Base-by-base conservation (phyloP, 2,797 vertebrate species). In the Cryptoprocta ferox region DNA sequence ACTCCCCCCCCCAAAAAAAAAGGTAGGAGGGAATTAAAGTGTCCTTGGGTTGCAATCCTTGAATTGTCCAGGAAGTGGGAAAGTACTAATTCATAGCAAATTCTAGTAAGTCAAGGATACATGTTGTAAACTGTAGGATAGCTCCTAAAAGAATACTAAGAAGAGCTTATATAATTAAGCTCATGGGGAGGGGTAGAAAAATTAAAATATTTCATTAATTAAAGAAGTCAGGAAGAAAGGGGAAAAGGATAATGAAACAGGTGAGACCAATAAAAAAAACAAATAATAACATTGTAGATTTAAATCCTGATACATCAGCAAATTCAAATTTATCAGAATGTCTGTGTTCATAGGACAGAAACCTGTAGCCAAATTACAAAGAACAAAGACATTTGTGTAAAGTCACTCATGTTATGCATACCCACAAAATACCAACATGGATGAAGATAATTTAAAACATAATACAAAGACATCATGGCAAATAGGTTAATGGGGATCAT, bases 121-220 rank as follows among this genome's bases (percentile, higher is more conserved):
- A 84, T 59, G 48, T 48, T 88, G 28, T 84, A 89, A 95, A 90
- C 18, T 81, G 76, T 42, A 84, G 65, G 21, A 24, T 56, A 83
- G 19, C 39, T 35, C 26, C 12, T 91, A 45, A 90, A 89, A 89
- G 59, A 90, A 91, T 71, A 63, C 11, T 88, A 61, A 87, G 13
- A 75, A 84, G 21, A 78, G 48, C n/a, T 78, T 87, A 45, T 65
- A 24, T 94, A 88, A 76, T 78, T 83, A 85, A 95, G 88, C 13
- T 84, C 48, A 35, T 87, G 26, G 35, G 6, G 15, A 13, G 39
- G 71, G 21, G 95, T 26, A 89, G 42, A 95, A 87, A 81, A 76
- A 95, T 92, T 73, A 93, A 97, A 80, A 85, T 89, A 91, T 63
- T 94, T 86, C 88, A 88, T 95, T 90, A 78, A 82, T 89, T 78